Base-by-base conservation (phyloP, 2,113 vertebrate species). In the Solea solea region DNA sequence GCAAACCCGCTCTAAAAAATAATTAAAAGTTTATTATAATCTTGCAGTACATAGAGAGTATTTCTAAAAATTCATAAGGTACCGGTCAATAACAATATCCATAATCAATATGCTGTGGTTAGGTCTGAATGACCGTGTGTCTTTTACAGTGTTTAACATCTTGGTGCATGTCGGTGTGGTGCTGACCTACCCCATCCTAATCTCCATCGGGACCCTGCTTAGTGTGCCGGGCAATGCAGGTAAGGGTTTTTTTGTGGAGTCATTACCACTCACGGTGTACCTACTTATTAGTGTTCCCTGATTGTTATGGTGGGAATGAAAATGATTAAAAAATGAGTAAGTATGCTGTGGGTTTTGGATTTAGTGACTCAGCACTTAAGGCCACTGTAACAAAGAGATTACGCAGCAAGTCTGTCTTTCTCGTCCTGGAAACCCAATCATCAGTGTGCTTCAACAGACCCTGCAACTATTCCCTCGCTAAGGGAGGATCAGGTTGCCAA, bases 191-290 rank as follows among this genome's bases (percentile, higher is more conserved):
- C 97, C 98, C 63, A 98, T 98, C 62, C 95, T 99, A 75, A 98
- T 99, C 90, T 99, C 98, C 42, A 97, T 99, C 0, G 98, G 98
- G 76, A 99, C 97, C 0, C 94, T 99, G 82, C 97, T 99, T 86
- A 99, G 97, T 4, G 96, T 99, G 72, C 98, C 98, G 8, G 98
- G 97, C 41, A 99, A 99, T 57, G 98, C 97, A 95, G 98, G 98
- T 99, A 6, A 91, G 16, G 70, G 21, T 70, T 34, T 58, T 41
- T 58, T 25, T 8, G 60, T 52, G 2, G 7, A 14, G 79, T 28
- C 61, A 55, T 28, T 60, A 9, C 55, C 56, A 49, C 28, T 10
- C 48, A 16, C 12, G 9, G 46, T 40, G 25, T n/a, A 15, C 13
- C 39, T 40, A 58, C 64, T 69, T 25, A 56, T 61, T 7, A 50